A percentile compares a stretch with the other conserved stretches of the same genome.
These are phyloP conservation scores for Zonotrichia albicollis DNA, from an alignment of 2,797 vertebrate species.

Conservation along the genomic window DNA sequence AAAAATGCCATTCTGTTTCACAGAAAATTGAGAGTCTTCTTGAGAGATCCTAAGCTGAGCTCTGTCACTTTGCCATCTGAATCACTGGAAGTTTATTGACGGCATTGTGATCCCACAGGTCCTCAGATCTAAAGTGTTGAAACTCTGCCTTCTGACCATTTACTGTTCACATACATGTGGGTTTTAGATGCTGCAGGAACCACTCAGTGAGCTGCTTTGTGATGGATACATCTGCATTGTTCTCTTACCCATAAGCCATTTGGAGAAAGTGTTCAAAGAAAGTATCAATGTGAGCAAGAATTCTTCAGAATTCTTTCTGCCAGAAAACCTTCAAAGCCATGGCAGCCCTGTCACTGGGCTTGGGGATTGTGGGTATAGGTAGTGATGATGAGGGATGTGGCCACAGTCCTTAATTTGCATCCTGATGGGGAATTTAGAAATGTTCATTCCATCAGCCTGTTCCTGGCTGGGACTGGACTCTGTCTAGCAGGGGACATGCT, in stretches of 20 bases:
- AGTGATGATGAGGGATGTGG: not conserved
- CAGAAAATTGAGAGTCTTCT: not conserved
- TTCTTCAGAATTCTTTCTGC: not conserved
- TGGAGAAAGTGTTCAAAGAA: not conserved
- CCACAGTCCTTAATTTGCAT: not conserved
- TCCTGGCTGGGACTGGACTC: not conserved
- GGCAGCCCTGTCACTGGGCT: not conserved
- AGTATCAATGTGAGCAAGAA: not conserved
- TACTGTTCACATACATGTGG: rapidly evolving
- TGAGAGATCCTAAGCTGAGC: not conserved
- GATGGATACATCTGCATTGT: not conserved
- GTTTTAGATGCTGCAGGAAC: not conserved
- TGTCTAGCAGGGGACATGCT: not conserved
- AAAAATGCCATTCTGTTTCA: not conserved
- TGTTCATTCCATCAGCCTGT: not conserved
- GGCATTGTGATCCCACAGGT: not conserved
- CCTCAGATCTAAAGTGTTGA: not conserved
- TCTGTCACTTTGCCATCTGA: not conserved
- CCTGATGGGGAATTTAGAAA: not conserved
- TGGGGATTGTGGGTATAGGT: not conserved
- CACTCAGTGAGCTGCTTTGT: not conserved
- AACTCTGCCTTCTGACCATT: not conserved
- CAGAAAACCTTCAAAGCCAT: not conserved
- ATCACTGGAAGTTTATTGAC: not conserved
- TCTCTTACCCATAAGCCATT: not conserved